phyloP scores from a whole-genome alignment of 2,113 vertebrate genomes.

The Ptychochromis oligacanthus region DNA sequence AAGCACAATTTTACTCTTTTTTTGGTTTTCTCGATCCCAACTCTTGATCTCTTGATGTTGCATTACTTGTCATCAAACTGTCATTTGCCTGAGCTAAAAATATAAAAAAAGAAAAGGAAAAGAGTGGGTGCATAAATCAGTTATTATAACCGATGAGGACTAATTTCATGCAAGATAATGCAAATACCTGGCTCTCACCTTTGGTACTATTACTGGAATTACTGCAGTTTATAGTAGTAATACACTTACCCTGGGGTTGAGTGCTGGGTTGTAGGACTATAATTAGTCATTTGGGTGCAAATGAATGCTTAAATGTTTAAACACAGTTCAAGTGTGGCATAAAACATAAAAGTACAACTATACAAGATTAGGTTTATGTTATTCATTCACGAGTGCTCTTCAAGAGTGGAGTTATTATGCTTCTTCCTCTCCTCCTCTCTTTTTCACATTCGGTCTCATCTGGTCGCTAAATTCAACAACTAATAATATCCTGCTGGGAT shows the following conservation, averaged over 20 bases:
- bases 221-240: constrained; percentile 2
- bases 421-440: not conserved
- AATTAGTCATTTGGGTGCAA: not conserved
- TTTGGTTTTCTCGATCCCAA: not conserved
- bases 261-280: not conserved
- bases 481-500: constrained; percentile 17
- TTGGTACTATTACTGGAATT: not conserved
- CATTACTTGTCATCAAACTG: not conserved
- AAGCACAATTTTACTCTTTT: not conserved
- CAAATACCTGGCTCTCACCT: constrained; percentile 4
- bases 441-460: not conserved
- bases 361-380: not conserved
- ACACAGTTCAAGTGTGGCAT: not conserved
- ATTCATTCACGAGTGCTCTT: not conserved
- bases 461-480: constrained; percentile 5
- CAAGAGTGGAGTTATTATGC: not conserved
- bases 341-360: not conserved
- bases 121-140: not conserved
- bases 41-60: not conserved
- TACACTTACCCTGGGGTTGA: not conserved
- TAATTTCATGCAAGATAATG: not conserved
- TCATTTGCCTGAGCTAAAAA: not conserved
- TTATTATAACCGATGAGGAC: not conserved
- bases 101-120: not conserved
- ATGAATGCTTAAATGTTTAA: not conserved